phyloP scores from a whole-genome alignment of 2,888 invertebrate species.

The Melanotus villosus region DNA sequence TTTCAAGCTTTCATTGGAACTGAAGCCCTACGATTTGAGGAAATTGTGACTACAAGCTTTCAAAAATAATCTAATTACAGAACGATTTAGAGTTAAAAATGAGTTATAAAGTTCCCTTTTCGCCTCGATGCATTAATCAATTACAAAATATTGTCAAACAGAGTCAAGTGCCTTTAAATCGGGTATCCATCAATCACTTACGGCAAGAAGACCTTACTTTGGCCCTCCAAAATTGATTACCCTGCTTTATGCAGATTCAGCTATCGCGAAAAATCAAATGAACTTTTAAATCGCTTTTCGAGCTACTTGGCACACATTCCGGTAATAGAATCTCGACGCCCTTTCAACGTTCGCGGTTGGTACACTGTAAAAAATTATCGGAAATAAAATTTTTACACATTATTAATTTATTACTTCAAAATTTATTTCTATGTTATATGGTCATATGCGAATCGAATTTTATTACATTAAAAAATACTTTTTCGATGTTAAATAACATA shows the following conservation, averaged over 20 bases:
- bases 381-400: too few relatives aligned
- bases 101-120: conserved; percentile 25
- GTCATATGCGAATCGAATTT: too few relatives aligned
- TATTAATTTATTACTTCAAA: too few relatives aligned
- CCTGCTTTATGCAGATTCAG: conserved; percentile 24
- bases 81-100: conserved; percentile 27
- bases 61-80: conserved; percentile 22
- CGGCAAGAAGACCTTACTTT: conserved; percentile 8
- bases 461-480: too few relatives aligned
- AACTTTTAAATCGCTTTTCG: conserved; percentile 28
- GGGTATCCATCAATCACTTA: conserved; percentile 21
- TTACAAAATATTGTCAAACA: conserved; percentile 32
- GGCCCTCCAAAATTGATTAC: conserved; percentile 23
- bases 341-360: too few relatives aligned
- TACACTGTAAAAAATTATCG: too few relatives aligned
- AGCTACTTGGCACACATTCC: conserved; percentile 14
- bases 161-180: conserved; percentile 26
- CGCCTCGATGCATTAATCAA: conserved; percentile 25
- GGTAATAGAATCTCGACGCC: conserved; percentile 11
- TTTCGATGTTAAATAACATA: too few relatives aligned
- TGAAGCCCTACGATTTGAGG: conserved; percentile 2
- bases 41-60: conserved; percentile 21
- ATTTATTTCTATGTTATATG: too few relatives aligned
- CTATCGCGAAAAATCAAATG: conserved; percentile 26
- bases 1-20: background rate